phyloP scores from a whole-genome alignment of 2,797 vertebrate genomes.

The Pipistrellus nathusii region DNA sequence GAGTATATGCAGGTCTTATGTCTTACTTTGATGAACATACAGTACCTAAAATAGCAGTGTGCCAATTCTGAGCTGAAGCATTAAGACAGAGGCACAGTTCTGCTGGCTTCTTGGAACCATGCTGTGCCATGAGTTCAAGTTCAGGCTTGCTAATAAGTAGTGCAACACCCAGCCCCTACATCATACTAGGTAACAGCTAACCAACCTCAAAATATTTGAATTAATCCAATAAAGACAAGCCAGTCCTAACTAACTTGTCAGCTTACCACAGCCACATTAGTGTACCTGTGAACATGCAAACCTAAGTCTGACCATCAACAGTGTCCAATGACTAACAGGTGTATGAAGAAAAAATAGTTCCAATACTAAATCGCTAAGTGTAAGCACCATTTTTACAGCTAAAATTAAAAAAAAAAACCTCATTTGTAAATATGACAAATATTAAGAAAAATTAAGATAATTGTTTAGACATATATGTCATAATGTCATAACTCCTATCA shows the following conservation, averaged over 20 bases:
- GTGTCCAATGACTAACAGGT: not conserved
- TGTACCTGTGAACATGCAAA: not conserved
- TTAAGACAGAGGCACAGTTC: not conserved
- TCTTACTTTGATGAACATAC: not conserved
- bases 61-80: not conserved
- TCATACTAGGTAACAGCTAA: not conserved
- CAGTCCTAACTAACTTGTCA: not conserved
- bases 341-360: not conserved
- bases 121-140: not conserved
- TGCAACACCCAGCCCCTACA: not conserved
- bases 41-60: not conserved
- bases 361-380: not conserved
- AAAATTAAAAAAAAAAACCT: not conserved
- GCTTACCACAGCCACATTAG: not conserved
- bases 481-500: not conserved
- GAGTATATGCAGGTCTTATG: not conserved
- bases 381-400: not conserved
- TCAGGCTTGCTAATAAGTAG: not conserved
- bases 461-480: not conserved
- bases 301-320: not conserved
- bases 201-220: not conserved
- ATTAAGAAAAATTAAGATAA: not conserved
- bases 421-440: not conserved
- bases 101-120: accelerated
- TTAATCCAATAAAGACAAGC: not conserved